phyloP scores from a whole-genome alignment of 1,140 invertebrate genomes.

The Procambarus clarkii region DNA sequence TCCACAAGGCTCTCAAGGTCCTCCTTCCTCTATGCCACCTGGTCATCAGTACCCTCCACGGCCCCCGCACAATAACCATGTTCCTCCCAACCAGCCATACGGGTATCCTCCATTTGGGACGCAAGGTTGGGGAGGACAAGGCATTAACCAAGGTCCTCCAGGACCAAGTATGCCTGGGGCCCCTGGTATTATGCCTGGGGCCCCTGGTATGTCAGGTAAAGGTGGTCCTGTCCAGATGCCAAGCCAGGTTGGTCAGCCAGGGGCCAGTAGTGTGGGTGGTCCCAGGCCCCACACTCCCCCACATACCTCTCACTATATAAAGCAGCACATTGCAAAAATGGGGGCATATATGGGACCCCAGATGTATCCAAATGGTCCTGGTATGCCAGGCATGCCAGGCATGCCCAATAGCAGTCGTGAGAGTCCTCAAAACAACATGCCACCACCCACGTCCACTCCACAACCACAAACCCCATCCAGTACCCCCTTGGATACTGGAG shows the following conservation, averaged over 20 bases:
- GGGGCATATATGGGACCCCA: slow-evolving; percentile 64
- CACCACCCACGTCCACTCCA: slow-evolving; percentile 77
- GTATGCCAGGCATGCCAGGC: slow-evolving; percentile 59
- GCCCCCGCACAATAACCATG: slow-evolving; percentile 78
- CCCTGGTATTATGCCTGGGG: slow-evolving; percentile 41
- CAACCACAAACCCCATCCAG: slow-evolving; percentile 73
- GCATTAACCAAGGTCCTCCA: slow-evolving; percentile 69
- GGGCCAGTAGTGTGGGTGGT: slow-evolving; percentile 72
- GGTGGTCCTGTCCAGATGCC: slow-evolving; percentile 73
- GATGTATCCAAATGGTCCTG: slow-evolving; percentile 71
- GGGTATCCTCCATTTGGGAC: slow-evolving; percentile 70
- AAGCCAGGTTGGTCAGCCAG: slow-evolving; percentile 71
- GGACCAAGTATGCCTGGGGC: slow-evolving; percentile 54
- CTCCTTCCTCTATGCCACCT: slow-evolving; percentile 67
- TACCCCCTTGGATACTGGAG: slow-evolving; percentile 62
- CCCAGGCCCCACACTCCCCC: slow-evolving; percentile 72
- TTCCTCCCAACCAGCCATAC: slow-evolving; percentile 74
- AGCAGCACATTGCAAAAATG: slow-evolving; percentile 80
- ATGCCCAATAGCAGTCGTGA: slow-evolving; percentile 77
- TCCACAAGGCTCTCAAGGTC: slow-evolving; percentile 73
- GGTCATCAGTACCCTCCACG: slow-evolving; percentile 77
- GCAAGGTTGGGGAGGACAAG: slow-evolving; percentile 66
- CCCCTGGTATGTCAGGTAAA: slow-evolving; percentile 71
- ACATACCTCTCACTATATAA: slow-evolving; percentile 78
- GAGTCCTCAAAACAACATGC: slow-evolving; percentile 79